These are phyloP conservation scores for Rissa tridactyla DNA, from an alignment of 2,113 vertebrate genomes.

Conservation along the genomic window DNA sequence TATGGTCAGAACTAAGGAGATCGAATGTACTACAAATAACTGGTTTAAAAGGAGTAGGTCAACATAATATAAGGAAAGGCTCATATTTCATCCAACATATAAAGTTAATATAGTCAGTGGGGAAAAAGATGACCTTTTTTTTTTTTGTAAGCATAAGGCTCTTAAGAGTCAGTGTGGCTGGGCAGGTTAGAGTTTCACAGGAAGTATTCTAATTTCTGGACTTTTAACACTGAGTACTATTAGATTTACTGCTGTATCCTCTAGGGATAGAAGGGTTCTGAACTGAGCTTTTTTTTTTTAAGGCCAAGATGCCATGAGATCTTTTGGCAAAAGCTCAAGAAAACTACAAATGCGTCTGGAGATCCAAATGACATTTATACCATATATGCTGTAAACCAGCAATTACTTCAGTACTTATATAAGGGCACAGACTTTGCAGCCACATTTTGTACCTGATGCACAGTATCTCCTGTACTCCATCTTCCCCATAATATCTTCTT, in stretches of 20 bases:
- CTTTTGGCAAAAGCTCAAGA: neutral
- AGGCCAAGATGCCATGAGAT: neutral
- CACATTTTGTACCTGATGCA: neutral
- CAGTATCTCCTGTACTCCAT: neutral
- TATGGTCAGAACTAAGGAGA: neutral
- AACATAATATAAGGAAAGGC: neutral
- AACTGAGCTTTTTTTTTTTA: neutral
- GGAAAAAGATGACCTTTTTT: accelerated
- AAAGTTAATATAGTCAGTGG: neutral
- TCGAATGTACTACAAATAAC: neutral
- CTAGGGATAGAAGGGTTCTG: neutral
- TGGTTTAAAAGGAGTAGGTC: neutral
- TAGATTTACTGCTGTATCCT: neutral
- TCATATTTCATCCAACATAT: neutral
- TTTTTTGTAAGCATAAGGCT: neutral
- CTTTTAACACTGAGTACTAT: neutral
- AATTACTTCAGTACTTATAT: neutral
- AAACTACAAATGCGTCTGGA: neutral
- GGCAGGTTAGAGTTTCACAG: neutral
- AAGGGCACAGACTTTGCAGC: neutral
- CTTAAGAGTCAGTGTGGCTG: neutral
- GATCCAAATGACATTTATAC: neutral
- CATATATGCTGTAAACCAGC: neutral
- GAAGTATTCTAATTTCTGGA: neutral
- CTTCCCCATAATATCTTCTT: neutral